phyloP scores from a whole-genome alignment of 2,113 vertebrate genomes.

The Propithecus coquereli region DNA sequence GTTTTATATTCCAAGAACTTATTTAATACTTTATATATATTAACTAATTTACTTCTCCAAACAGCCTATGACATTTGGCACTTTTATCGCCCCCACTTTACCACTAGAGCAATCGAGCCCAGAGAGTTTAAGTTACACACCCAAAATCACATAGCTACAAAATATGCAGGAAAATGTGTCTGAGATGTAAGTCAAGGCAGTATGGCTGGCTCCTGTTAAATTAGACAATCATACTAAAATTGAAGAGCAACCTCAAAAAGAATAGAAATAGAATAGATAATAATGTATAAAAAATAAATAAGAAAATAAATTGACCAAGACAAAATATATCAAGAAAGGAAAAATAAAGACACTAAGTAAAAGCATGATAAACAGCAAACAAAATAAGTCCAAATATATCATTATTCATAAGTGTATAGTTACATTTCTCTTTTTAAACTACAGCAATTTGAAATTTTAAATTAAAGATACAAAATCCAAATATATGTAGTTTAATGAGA shows the following conservation, averaged over 20 bases:
- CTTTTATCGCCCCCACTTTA: neutral
- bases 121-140: neutral
- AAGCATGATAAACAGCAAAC: neutral
- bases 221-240: neutral
- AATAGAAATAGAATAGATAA: neutral
- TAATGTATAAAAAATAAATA: neutral
- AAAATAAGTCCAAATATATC: neutral
- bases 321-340: neutral
- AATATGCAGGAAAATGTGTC: neutral
- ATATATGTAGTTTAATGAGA: neutral
- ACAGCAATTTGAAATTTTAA: neutral
- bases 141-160: neutral
- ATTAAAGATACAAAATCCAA: neutral
- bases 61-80: neutral
- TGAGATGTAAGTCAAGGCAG: neutral
- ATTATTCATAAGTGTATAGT: neutral
- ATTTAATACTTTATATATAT: neutral
- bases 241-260: neutral
- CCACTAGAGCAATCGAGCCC: neutral
- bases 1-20: neutral
- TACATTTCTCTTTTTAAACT: neutral
- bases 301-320: neutral
- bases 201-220: neutral
- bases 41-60: neutral
- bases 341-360: neutral